Evolutionary conservation across 2,888 invertebrate genomes (phyloP), one percentile per base, ranked within the genome.

Genomic region (Cyclophora punctaria): DNA sequence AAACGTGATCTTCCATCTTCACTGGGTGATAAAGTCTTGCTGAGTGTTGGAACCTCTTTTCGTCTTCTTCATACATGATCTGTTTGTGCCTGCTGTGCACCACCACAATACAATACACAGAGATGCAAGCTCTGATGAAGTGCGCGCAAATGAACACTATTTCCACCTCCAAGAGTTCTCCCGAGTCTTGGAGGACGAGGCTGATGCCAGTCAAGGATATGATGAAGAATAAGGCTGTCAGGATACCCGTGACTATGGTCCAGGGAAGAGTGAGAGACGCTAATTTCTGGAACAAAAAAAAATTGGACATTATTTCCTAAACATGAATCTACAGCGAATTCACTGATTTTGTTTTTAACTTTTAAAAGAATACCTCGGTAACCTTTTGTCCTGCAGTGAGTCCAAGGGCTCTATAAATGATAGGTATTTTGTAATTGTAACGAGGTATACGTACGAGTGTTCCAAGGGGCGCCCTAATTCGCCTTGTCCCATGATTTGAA

Each of bases 31-130:
- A 84, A 3, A 83, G 53, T 46, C 78, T 68, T 7, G 69, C 87
- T 1, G 86, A 84, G 49, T 69, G 74, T 58, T 78, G 78, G 57
- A 84, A 82, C 41, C 69, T 60, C 0, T 43, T 48, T 53, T 80
- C 79, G 35, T 83, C 71, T 33, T 80, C 75, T 41, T 80, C 80
- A 42, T 73, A 57, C 87, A 87, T 86, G 2, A 87, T 81, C 63
- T 86, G 72, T 58, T 87, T 87, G 63, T 87, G 87, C 1, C 84
- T 67, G 50, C 88, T 87, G 67, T 87, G 87, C 2, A 87, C 87
- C 48, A 87, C 79, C 48, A 86, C 63, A 43, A 87, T 84, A 64
- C 85, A 80, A 64, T 87, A 87, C 3, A 85, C 79, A 2, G 87
- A 85, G 45, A 86, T 63, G 87, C 87, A 81, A 35, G 82, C 81